These are phyloP conservation scores for Brachypalpus laphriformis DNA, from an alignment of 2,888 invertebrate genomes.

Conservation along the genomic window DNA sequence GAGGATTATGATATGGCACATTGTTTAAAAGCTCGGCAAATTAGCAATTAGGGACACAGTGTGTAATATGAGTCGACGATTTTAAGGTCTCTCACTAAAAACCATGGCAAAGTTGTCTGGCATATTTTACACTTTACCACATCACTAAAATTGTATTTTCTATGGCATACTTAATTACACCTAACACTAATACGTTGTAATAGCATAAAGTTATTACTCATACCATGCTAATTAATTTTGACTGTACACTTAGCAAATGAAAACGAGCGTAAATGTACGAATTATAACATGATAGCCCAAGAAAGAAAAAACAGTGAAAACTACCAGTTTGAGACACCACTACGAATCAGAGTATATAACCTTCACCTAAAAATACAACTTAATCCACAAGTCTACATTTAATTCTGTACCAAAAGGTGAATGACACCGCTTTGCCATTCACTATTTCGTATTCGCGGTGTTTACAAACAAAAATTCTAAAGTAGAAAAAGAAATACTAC, in stretches of 20 bases:
- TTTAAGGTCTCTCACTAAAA: not conserved
- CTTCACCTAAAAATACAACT: conserved; percentile 6
- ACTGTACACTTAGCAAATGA: conserved; percentile 15
- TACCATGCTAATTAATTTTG: not conserved
- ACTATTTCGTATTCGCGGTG: not conserved
- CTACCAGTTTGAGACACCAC: not conserved
- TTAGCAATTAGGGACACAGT: no score
- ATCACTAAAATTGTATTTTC: not conserved
- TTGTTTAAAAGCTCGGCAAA: no score
- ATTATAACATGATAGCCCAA: not conserved
- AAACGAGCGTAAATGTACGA: conserved; percentile 3
- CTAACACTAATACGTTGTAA: no score
- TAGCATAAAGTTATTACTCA: no score
- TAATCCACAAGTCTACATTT: not conserved
- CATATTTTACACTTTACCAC: conserved; percentile 1
- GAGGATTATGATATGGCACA: no score
- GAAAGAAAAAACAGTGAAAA: not conserved
- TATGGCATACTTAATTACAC: no score
- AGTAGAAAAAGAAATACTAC: not conserved
- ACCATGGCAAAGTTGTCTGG: not conserved
- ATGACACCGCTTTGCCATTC: not conserved
- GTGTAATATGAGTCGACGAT: no score
- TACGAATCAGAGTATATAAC: not conserved
- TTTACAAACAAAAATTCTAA: conserved; percentile 2
- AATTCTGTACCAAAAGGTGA: conserved; percentile 6